Percentiles rank a stretch among this genome's conserved stretches.
These are phyloP conservation scores for Carettochelys insculpta DNA, from an alignment of 2,113 vertebrate genomes.

Conservation along the genomic window DNA sequence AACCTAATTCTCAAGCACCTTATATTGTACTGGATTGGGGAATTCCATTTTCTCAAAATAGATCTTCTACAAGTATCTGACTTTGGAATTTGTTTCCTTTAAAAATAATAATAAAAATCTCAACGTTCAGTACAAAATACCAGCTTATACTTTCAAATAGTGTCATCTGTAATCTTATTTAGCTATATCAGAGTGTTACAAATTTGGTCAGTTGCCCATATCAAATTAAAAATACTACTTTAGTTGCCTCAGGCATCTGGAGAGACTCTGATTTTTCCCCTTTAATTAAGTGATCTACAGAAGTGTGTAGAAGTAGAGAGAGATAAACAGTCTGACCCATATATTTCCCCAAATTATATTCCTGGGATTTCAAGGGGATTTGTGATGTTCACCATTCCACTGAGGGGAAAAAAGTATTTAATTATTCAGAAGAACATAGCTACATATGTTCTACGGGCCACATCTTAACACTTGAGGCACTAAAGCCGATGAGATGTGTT, in stretches of 20 bases:
- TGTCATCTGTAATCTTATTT: neutral
- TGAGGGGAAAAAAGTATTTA: neutral
- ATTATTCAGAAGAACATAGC: neutral
- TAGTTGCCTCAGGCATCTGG: neutral
- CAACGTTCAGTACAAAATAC: neutral
- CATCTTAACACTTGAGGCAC: neutral
- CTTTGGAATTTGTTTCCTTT: fast-evolving
- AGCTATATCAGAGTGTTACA: neutral
- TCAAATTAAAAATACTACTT: neutral
- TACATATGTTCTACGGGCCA: neutral
- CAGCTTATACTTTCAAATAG: neutral
- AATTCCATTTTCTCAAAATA: neutral
- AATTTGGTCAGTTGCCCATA: neutral
- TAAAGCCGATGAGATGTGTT: neutral
- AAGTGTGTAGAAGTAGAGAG: neutral
- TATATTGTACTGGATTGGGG: neutral
- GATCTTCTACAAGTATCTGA: neutral
- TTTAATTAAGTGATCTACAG: slow-evolving; percentile 38
- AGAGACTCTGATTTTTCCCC: neutral
- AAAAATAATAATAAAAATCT: neutral
- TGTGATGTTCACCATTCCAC: neutral
- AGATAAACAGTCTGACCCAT: neutral
- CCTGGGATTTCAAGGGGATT: neutral
- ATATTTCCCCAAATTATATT: neutral
- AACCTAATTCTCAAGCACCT: fast-evolving